Evolutionary conservation across 2,888 invertebrate genomes (phyloP), one percentile per base, ranked within the genome.

Genomic region (Hyalella azteca): DNA sequence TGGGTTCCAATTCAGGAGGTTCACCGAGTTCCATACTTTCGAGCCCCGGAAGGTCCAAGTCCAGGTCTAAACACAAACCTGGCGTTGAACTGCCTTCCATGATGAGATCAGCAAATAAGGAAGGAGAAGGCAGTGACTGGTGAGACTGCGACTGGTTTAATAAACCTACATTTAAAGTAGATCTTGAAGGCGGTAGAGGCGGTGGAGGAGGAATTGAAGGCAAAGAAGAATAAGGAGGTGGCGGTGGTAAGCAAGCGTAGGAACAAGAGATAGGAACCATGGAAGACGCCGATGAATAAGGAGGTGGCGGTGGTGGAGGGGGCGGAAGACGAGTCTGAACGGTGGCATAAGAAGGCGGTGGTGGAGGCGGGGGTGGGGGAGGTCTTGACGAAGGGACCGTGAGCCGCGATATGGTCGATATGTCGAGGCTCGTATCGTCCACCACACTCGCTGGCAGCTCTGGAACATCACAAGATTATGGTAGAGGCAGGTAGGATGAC

Each of bases 401-500:
- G 48, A 15, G 9, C 29, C 73, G 66, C 3, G 66, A 3, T 3
- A 45, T 77, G 26, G 75, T 77, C 40, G 79, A 78, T n/a, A 73
- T 73, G 32, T 50, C 79, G 22, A 73, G n/a, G 48, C 40, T 45
- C n/a, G 50, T 36, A 73, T 83, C 82, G 36, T 83, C 82, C 13
- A 94, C 95, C 0, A 95, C 95, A 86, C 95, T 95, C 11, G 95
- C 93, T 0, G 96, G 95, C 80, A 97, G 88, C 87, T 97, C 97
- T 89, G 86, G 9, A 86, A 85, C 29, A n/a, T n/a, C n/a, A n/a
- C n/a, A n/a, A n/a, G n/a, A n/a, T n/a, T n/a, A n/a, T n/a, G n/a
- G n/a, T n/a, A n/a, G n/a, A n/a, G n/a, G n/a, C n/a, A n/a, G n/a
- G n/a, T n/a, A n/a, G n/a, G n/a, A n/a, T n/a, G n/a, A n/a, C n/a